These are phyloP conservation scores for Nasonovia ribisnigri DNA, from an alignment of 2,888 invertebrate genomes.

Conservation along the genomic window DNA sequence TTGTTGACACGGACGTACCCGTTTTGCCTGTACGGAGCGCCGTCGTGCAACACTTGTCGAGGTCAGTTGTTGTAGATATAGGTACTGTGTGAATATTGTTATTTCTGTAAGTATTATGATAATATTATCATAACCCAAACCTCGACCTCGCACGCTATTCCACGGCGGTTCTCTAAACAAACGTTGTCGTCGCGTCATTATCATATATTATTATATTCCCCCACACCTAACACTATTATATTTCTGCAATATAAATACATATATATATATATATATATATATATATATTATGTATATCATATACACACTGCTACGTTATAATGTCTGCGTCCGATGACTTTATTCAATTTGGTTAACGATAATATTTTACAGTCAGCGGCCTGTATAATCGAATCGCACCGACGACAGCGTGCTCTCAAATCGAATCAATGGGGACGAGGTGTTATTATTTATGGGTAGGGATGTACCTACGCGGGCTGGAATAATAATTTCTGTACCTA, in stretches of 20 bases:
- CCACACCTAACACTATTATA: not conserved
- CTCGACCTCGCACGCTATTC: not conserved
- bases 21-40: constrained; percentile 38
- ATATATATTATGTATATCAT: not conserved
- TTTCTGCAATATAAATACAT: not conserved
- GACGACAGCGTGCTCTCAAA: not conserved
- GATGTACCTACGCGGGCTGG: not conserved
- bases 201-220: not conserved
- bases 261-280: not conserved
- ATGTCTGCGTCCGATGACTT: not conserved
- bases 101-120: not conserved
- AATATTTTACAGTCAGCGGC: not conserved
- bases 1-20: not conserved
- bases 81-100: not conserved
- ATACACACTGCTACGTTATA: not conserved
- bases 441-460: not conserved
- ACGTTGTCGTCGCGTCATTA: not conserved
- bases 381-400: constrained; percentile 3
- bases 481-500: not conserved
- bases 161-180: not conserved
- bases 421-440: not conserved
- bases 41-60: not conserved
- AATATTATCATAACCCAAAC: constrained; percentile 2
- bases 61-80: not conserved
- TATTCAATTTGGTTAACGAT: constrained; percentile 28